Conservation (phyloP, 1,140 invertebrate genomes). For the Atta texana region DNA sequence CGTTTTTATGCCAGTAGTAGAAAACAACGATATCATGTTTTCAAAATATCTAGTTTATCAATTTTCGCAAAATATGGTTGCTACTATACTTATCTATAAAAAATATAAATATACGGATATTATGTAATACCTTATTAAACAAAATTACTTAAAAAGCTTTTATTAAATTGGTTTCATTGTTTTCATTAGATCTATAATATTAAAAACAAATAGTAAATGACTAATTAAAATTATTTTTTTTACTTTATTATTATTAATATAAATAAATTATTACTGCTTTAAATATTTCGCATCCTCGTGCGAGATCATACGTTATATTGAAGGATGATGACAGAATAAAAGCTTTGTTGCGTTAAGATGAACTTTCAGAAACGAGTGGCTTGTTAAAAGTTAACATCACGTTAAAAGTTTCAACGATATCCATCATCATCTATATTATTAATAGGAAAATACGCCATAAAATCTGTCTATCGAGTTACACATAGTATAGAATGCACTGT, state of each 20-base stretch:
- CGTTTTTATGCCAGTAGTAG: neutral
- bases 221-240: neutral
- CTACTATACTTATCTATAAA: neutral
- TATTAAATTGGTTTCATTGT: neutral
- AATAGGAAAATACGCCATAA: slow-evolving; percentile 42
- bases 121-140: neutral
- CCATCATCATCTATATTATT: slow-evolving; percentile 61
- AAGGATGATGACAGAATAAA: slow-evolving; percentile 51
- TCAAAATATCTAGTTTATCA: slow-evolving; percentile 22
- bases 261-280: neutral
- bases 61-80: slow-evolving; percentile 16
- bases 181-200: neutral
- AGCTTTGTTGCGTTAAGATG: slow-evolving; percentile 2
- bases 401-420: slow-evolving; percentile 56
- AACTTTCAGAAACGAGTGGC: slow-evolving; percentile 51
- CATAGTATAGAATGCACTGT: neutral
- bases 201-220: neutral
- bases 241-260: neutral
- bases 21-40: neutral
- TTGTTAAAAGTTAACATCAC: slow-evolving; percentile 55
- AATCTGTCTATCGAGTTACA: slow-evolving; percentile 50
- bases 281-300: neutral
- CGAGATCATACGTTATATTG: neutral
- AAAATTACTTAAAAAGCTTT: neutral
- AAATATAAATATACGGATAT: neutral